Percentiles rank a stretch among this genome's conserved stretches.
phyloP scores from a whole-genome alignment of 2,797 vertebrate species.

The Eulemur coronatus region DNA sequence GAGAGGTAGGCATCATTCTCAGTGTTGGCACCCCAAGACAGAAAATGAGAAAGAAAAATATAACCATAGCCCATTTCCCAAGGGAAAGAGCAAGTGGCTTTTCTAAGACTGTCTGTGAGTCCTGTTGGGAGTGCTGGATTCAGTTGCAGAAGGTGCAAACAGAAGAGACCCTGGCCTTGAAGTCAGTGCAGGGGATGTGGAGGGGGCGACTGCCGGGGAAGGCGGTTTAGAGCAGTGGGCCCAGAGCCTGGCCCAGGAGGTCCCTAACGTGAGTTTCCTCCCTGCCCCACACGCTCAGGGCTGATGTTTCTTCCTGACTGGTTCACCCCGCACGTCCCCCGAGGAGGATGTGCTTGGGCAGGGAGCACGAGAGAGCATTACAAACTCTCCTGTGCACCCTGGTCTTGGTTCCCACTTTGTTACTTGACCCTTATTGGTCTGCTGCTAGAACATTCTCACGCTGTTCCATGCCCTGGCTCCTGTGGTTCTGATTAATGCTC shows the following conservation, averaged over 20 bases:
- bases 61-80: neutral
- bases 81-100: neutral
- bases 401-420: neutral
- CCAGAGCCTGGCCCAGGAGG: neutral
- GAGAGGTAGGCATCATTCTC: neutral
- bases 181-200: neutral
- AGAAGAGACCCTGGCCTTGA: neutral
- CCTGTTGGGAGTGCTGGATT: neutral
- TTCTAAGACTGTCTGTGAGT: neutral
- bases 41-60: neutral
- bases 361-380: neutral
- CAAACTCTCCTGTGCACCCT: neutral
- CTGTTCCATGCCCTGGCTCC: neutral
- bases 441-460: neutral
- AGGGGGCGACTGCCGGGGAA: accelerated
- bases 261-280: neutral
- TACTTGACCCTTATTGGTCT: neutral
- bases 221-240: neutral
- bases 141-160: neutral
- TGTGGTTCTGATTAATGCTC: neutral
- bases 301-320: neutral
- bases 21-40: neutral
- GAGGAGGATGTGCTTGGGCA: neutral
- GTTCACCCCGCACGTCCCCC: neutral
- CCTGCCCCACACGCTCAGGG: neutral